phyloP scores from a whole-genome alignment of 2,888 invertebrate genomes.

The Ischnura elegans region DNA sequence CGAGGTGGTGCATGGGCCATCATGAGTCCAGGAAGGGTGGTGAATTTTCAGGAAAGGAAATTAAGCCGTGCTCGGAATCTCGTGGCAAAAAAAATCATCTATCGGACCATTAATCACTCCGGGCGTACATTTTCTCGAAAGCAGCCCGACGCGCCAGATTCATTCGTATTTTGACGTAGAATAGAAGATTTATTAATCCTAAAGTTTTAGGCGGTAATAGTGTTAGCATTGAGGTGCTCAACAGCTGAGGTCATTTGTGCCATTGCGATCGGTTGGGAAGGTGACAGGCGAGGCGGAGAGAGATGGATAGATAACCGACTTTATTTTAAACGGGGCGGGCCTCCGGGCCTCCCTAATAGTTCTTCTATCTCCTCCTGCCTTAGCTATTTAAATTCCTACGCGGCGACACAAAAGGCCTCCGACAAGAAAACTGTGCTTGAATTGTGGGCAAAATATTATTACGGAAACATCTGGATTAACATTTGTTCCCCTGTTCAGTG shows the following conservation, averaged over 20 bases:
- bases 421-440: not conserved
- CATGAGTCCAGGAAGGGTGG: not conserved
- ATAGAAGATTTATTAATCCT: conserved; percentile 33
- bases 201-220: conserved; percentile 4
- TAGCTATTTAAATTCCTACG: conserved; percentile 9
- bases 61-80: conserved; percentile 7
- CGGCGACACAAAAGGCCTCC: not conserved
- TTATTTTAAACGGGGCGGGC: conserved; percentile 35
- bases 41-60: conserved; percentile 12
- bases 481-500: not conserved
- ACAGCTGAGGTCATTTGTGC: conserved; percentile 20
- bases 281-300: not conserved
- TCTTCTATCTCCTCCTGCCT: not conserved
- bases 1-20: not conserved
- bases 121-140: conserved; percentile 5
- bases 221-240: conserved; percentile 35
- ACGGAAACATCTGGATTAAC: not conserved
- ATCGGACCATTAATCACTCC: conserved; percentile 20
- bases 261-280: not conserved
- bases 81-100: not conserved
- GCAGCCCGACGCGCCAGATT: conserved; percentile 20
- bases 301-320: conserved; percentile 38
- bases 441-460: not conserved
- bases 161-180: conserved; percentile 35
- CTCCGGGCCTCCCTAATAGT: not conserved